A percentile compares a stretch with the other conserved stretches of the same genome.
Evolutionary conservation across 2,113 vertebrate genomes (phyloP).

Genomic region (Salminus brasiliensis): DNA sequence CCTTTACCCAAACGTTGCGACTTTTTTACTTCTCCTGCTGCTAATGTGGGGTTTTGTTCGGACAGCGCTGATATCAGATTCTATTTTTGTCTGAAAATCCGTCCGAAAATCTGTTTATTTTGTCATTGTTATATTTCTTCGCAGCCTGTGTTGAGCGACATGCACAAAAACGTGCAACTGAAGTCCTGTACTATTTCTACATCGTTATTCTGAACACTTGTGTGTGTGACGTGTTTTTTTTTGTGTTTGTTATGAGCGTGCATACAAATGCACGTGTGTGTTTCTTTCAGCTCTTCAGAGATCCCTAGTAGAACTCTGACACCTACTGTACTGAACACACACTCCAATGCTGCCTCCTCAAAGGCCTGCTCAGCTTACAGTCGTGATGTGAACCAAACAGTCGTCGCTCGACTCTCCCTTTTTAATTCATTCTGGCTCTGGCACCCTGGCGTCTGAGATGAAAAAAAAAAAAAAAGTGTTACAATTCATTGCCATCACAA

Average conservation of each 20-base stretch:
- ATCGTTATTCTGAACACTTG: background rate
- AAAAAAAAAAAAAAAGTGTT: slow-evolving; percentile 9
- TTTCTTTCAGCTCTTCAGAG: background rate
- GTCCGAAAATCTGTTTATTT: no score
- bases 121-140: background rate
- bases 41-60: no score
- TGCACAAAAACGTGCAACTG: background rate
- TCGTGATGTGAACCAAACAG: background rate
- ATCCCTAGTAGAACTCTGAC: slow-evolving; percentile 43
- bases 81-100: background rate
- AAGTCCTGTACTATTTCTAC: background rate
- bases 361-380: background rate
- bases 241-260: background rate
- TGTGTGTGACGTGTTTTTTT: background rate
- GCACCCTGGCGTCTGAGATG: background rate
- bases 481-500: slow-evolving; percentile 10
- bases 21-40: no score
- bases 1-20: no score
- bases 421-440: slow-evolving; percentile 3
- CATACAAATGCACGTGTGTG: background rate
- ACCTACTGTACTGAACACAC: slow-evolving; percentile 40
- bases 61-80: no score
- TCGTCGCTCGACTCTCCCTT: background rate
- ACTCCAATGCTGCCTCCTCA: background rate
- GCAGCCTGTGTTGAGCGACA: background rate